These are phyloP conservation scores for Menidia beryllina DNA, from an alignment of 2,113 vertebrate species.

Conservation along the genomic window DNA sequence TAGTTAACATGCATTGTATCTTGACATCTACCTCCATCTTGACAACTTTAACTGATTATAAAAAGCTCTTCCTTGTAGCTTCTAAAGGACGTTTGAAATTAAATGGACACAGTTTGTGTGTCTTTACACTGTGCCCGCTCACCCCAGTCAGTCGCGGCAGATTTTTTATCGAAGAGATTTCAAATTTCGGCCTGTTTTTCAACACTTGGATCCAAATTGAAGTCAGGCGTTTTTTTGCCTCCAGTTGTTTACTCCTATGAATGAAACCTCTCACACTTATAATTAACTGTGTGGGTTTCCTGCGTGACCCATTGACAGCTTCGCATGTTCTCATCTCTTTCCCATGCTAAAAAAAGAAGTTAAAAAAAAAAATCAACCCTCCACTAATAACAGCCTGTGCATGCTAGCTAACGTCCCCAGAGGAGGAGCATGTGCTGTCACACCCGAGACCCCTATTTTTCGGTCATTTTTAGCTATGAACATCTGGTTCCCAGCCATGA, in stretches of 20 bases:
- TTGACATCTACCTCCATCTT: too few relatives aligned
- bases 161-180: too few relatives aligned
- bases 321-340: slow-evolving; percentile 42
- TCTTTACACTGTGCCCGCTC: too few relatives aligned
- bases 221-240: not conserved
- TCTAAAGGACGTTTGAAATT: too few relatives aligned
- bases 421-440: slow-evolving; percentile 20
- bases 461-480: slow-evolving; percentile 57
- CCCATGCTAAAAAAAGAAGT: slow-evolving; percentile 58
- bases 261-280: not conserved
- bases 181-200: not conserved
- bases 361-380: slow-evolving; percentile 36
- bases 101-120: too few relatives aligned
- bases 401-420: slow-evolving; percentile 38
- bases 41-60: too few relatives aligned
- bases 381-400: slow-evolving; percentile 60
- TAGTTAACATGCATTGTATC: too few relatives aligned
- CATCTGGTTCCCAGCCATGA: slow-evolving; percentile 74
- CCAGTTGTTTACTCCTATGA: not conserved
- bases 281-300: slow-evolving; percentile 1
- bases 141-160: too few relatives aligned
- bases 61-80: too few relatives aligned
- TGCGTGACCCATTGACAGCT: slow-evolving; percentile 10
- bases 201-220: not conserved
- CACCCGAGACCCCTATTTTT: slow-evolving; percentile 11